phyloP scores from a whole-genome alignment of 2,797 vertebrate genomes.

The Labeo calbasu region DNA sequence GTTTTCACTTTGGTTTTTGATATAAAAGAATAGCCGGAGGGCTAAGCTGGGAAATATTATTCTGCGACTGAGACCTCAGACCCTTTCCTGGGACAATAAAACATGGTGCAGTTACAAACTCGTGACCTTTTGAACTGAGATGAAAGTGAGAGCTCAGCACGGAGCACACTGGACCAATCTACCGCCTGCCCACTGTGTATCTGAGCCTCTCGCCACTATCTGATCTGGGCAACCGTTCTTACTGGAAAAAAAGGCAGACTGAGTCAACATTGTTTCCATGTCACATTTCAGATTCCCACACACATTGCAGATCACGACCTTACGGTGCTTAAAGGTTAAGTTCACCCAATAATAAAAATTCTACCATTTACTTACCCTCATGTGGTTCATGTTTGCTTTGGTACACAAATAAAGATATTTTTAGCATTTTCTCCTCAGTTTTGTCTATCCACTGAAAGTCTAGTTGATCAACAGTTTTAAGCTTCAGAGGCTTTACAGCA shows the following conservation, averaged over 20 bases:
- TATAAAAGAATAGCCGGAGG: conserved; percentile 63
- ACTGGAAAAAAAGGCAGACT: conserved; percentile 46
- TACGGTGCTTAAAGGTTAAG: conserved; percentile 21
- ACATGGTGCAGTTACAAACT: conserved; percentile 64
- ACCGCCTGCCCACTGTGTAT: conserved; percentile 56
- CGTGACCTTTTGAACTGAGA: conserved; percentile 65
- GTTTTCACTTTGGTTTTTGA: conserved; percentile 71
- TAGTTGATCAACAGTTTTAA: neutral
- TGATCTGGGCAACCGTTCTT: conserved; percentile 48
- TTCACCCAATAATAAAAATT: neutral
- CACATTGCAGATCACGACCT: conserved; percentile 46
- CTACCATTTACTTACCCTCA: neutral
- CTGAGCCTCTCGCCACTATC: conserved; percentile 41
- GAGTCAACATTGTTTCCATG: conserved; percentile 49
- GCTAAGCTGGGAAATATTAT: conserved; percentile 66
- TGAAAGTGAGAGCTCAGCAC: conserved; percentile 59
- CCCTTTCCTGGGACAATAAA: conserved; percentile 69
- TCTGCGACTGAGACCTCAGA: conserved; percentile 68
- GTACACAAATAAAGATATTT: neutral
- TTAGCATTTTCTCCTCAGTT: neutral
- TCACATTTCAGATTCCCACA: conserved; percentile 55
- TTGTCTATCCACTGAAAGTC: neutral
- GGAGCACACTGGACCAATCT: conserved; percentile 60
- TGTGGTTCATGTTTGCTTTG: neutral
- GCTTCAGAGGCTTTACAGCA: neutral